Base-by-base conservation (phyloP, 1,140 invertebrate genomes). In the Listronotus oregonensis region DNA sequence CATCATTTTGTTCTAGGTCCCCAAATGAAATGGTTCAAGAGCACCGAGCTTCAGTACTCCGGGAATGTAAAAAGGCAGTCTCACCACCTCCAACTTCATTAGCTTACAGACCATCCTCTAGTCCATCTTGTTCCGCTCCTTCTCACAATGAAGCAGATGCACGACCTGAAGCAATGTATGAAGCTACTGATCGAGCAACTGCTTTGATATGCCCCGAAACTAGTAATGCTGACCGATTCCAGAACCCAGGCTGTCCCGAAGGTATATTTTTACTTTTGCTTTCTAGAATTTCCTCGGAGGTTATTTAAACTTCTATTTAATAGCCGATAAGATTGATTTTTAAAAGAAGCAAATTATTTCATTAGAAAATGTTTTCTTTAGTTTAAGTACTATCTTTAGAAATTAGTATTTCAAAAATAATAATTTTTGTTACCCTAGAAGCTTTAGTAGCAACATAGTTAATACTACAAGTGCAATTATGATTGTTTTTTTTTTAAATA, bases 21-120 rank as follows among this genome's bases (percentile, higher is more conserved):
- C 80, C 81, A 9, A 80, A 80, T 59, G 83, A 82, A 39, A 68
- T 77, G 59, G 69, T 77, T 75, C 83, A 84, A 75, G 80, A 70
- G 21, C 50, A 58, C 27, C 75, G 85, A 72, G 87, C 87, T 6
- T 89, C 88, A 59, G 84, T 89, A 37, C 79, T 89, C n/a, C 78
- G 89, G 52, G 86, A 87, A 68, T 86, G 86, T 47, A 77, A 83
- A 54, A 84, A 63, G 81, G 85, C 78, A 11, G 71, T 66, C 10
- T 77, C 77, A n/a, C 78, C 77, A 8, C 71, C 71, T 4, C 75
- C 73, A 2, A 54, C 75, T 44, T 77, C 76, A 8, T 60, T 75
- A 37, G 72, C 71, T 31, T 79, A 77, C 50, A 67, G 76, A 32
- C 73, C 76, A 1, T 75, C 75, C 17, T 71, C 68, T 47, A 72